Evolutionary conservation across 2,888 invertebrate genomes (phyloP), one percentile per base, ranked within the genome.

Genomic region (Chrysolina oricalcia): DNA sequence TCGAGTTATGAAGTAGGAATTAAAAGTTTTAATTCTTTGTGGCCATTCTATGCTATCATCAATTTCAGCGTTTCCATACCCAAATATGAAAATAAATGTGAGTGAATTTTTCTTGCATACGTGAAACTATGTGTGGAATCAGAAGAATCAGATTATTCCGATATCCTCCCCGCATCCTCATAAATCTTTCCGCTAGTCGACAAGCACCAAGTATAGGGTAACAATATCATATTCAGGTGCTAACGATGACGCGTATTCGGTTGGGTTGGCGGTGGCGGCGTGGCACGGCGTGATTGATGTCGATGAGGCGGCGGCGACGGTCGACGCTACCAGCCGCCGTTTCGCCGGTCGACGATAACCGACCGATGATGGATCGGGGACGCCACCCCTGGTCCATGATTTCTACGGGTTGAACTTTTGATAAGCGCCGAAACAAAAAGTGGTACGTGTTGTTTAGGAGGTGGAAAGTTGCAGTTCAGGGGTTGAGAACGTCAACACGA

Each of bases 251-350:
- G 65, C 67, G 76, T 72, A 74, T 73, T 79, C 71, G 74, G 76
- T 77, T 70, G 70, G 62, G 75, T 75, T 74, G 71, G 78, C 76
- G 78, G 79, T 77, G 80, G 80, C 74, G 76, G 80, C 72, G 74
- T 80, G 78, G 81, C 80, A 80, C 76, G 77, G 75, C 68, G 82
- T 85, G 84, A 85, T 84, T 84, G 84, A 84, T 85, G 84, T 81
- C 81, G 80, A 76, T 77, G n/a, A n/a, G n/a, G 81, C 77, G 78
- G 72, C 76, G 76, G 82, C 76, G 78, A 79, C 81, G 81, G 83
- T 83, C 67, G 71, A 17, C 62, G 41, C 71, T 84, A 82, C 82
- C 82, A 80, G 82, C 81, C 79, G 81, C 80, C 79, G 81, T 81
- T 79, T 84, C 81, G 74, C 82, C 56, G 63, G 19, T 35, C 67